Evolutionary conservation across 1,140 invertebrate species (phyloP).

Genomic region (Xylocopa sonorina): DNA sequence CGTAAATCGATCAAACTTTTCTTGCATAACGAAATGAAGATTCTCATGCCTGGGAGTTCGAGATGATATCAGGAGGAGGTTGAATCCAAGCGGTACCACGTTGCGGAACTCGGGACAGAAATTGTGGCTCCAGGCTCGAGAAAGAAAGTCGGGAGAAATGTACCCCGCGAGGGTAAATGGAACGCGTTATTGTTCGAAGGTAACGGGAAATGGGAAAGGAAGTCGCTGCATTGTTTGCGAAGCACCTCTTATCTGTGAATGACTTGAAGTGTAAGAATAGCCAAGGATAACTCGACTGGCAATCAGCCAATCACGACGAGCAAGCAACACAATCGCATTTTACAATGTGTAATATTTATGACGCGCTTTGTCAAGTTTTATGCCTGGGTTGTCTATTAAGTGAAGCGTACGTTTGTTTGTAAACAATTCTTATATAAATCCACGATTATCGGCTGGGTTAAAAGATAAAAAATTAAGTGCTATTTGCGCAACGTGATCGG

Average conservation of each 20-base stretch:
- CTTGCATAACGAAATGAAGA: background rate
- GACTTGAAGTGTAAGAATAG: conserved; percentile 29
- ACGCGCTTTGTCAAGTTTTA: too few species aligned
- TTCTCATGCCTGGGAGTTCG: rapidly evolving
- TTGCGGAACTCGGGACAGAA: too few species aligned
- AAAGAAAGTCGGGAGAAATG: too few species aligned
- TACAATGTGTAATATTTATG: background rate
- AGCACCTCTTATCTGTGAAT: conserved; percentile 45
- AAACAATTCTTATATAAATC: conserved; percentile 35
- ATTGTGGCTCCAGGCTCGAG: too few species aligned
- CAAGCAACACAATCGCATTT: background rate
- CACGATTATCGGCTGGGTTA: background rate
- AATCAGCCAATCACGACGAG: conserved; percentile 23
- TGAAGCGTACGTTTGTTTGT: conserved; percentile 11
- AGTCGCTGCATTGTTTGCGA: background rate
- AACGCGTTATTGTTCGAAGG: too few species aligned
- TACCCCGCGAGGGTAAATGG: background rate
- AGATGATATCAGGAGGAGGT: too few species aligned
- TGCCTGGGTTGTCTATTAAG: too few species aligned
- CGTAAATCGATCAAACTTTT: background rate
- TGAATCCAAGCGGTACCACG: too few species aligned
- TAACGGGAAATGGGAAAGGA: background rate
- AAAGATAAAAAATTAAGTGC: background rate
- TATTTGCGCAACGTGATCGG: background rate
- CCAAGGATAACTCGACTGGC: conserved; percentile 55